Conservation (phyloP, 2,113 vertebrate genomes). For the Baryphthengus martii region DNA sequence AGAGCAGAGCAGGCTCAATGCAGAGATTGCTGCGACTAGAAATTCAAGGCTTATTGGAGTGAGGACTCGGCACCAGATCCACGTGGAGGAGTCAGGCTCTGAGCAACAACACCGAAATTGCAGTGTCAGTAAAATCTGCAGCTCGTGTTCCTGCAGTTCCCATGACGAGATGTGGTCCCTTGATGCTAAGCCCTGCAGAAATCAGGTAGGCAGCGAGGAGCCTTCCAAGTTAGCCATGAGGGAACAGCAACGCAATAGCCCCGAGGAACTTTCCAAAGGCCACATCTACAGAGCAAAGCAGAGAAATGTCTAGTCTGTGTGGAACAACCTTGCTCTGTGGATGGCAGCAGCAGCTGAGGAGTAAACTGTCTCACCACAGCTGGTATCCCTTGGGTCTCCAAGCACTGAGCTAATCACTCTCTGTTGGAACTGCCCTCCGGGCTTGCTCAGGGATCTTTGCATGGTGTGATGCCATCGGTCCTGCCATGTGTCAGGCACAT, state of each 20-base stretch:
- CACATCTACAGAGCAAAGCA: not conserved
- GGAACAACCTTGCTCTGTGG: not conserved
- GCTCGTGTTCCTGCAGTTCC: not conserved
- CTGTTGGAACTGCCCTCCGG: not conserved
- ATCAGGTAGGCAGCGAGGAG: not conserved
- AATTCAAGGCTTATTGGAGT: not conserved
- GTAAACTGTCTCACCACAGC: not conserved
- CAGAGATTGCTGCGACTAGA: not conserved
- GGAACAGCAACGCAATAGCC: not conserved
- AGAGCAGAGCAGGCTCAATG: not conserved
- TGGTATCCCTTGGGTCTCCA: not conserved
- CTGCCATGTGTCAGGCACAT: not conserved
- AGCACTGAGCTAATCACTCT: not conserved
- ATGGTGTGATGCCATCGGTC: not conserved
- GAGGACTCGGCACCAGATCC: not conserved
- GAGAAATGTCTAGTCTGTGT: not conserved
- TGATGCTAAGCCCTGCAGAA: not conserved
- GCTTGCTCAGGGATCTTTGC: not conserved
- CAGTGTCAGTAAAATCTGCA: not conserved
- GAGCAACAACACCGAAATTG: not conserved
- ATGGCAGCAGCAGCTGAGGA: not conserved
- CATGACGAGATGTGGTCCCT: rapidly evolving
- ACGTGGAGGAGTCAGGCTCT: not conserved
- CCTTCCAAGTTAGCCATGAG: not conserved
- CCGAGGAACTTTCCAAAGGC: not conserved